Evolutionary conservation across 2,113 vertebrate genomes (phyloP).

Genomic region (Etheostoma spectabile): DNA sequence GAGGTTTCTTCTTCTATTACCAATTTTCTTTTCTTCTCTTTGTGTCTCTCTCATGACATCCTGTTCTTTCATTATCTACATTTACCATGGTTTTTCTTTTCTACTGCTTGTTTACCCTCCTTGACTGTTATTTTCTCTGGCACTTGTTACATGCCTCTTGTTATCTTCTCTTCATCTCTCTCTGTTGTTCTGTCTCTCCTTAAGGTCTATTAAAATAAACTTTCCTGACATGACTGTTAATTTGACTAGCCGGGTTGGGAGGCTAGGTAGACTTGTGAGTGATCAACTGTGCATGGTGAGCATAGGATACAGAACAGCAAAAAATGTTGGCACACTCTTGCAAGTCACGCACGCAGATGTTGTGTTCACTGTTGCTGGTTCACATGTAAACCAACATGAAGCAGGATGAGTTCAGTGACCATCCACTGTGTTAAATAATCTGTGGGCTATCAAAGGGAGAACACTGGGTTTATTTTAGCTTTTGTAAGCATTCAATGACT

Average conservation of each 20-base stretch:
- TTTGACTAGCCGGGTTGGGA: too few species aligned
- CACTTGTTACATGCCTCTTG: background rate
- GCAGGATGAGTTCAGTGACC: background rate
- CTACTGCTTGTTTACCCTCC: slow-evolving; percentile 17
- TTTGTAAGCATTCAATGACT: background rate
- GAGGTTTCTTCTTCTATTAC: background rate
- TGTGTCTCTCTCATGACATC: background rate
- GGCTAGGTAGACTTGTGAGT: background rate
- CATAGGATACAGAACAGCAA: background rate
- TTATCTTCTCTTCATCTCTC: background rate
- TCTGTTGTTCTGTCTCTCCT: background rate
- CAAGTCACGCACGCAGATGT: background rate
- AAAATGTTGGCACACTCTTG: background rate
- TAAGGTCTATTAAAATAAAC: slow-evolving; percentile 1
- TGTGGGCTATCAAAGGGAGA: background rate
- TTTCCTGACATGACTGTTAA: background rate
- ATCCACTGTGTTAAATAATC: background rate
- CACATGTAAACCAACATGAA: background rate
- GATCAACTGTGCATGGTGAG: background rate
- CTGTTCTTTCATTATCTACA: slow-evolving; percentile 9
- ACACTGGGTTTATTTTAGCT: background rate
- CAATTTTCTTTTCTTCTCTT: slow-evolving; percentile 14
- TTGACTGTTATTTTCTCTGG: background rate
- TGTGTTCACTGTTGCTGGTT: background rate
- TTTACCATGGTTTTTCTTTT: background rate